Base-by-base conservation (phyloP, 1,140 invertebrate genomes). In the Pogonomyrmex barbatus region DNA sequence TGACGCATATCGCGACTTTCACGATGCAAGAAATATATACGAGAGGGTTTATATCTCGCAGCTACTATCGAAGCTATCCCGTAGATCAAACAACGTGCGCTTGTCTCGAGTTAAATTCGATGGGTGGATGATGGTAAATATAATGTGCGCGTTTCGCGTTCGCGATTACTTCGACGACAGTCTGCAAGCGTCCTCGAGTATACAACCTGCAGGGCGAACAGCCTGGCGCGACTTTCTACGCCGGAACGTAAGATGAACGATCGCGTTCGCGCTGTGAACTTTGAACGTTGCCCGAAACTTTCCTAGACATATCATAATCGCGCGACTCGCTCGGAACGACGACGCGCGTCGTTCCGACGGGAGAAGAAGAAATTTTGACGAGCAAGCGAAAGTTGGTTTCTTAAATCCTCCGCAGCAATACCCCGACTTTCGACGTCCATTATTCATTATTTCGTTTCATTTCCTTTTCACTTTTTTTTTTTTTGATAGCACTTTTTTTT, bases 11-110 rank as follows among this genome's bases (percentile, higher is more conserved):
- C 65, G 68, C n/a, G 50, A 70, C 78, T 83, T 75, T 75, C 68
- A 60, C 79, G 63, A 14, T 42, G 50, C 78, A 45, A 70, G 52
- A 81, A 81, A 70, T 70, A 81, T 70, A 81, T 81, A 68, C 78
- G 52, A 14, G 30, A 50, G 10, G 33, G 45, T 68, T 70, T 81
- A 56, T 81, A 81, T 81, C 52, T 81, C 65, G 39, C 24, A 56
- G 65, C 33, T 45, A 8, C 47, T 45, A 52, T 62, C 79, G 42
- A 58, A 47, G 67, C 79, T 58, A 47, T 73, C n/a, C 67, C 79
- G 79, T 65, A 82, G 79, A 73, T 75, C 79, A 83, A 83, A 83
- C 79, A 83, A 83, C 42, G 54, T 45, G 30, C 68, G 30, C 54
- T 47, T 47, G 52, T 60, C 30, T 42, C 68, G 54, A 60, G 68